These are phyloP conservation scores for Cacatua alba DNA, from an alignment of 2,113 vertebrate species.

Conservation along the genomic window DNA sequence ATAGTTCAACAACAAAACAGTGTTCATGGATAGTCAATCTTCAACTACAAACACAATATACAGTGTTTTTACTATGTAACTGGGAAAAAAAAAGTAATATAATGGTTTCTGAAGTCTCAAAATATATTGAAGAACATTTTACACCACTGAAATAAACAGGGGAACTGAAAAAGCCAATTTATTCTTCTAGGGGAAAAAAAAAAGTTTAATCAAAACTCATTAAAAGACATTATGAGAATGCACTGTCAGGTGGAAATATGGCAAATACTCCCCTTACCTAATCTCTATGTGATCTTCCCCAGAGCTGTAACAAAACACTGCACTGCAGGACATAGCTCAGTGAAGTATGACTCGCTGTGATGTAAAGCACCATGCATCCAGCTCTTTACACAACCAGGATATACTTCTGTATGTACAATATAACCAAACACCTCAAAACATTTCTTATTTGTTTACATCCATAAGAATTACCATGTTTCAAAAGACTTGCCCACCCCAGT, in stretches of 20 bases:
- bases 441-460: background rate
- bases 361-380: background rate
- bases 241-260: background rate
- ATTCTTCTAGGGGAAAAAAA: background rate
- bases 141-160: background rate
- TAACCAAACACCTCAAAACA: background rate
- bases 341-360: background rate
- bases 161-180: background rate
- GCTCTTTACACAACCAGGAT: background rate
- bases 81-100: background rate
- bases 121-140: background rate
- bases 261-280: background rate
- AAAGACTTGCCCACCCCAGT: background rate
- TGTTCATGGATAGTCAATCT: background rate
- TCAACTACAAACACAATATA: background rate
- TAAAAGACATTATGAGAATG: background rate
- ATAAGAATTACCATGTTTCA: background rate
- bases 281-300: background rate
- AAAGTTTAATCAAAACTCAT: background rate
- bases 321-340: background rate
- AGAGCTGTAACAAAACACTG: background rate
- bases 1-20: background rate
- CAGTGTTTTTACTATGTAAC: background rate
- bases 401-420: background rate
- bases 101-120: background rate